phyloP scores from a whole-genome alignment of 2,113 vertebrate species.

The Thalassarche chlororhynchos region DNA sequence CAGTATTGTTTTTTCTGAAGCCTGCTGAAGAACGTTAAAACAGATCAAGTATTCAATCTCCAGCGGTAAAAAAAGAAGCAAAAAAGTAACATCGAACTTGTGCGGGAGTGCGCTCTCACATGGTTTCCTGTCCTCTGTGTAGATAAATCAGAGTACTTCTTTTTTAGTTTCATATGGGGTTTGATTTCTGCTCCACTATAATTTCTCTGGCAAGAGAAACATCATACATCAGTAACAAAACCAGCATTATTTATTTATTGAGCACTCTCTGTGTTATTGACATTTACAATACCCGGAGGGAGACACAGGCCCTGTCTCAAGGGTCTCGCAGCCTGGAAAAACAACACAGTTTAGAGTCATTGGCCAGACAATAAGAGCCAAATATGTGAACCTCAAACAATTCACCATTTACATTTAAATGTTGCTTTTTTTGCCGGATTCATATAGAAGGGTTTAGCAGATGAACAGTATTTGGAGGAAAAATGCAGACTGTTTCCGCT shows the following conservation, averaged over 20 bases:
- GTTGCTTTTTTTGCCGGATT: neutral
- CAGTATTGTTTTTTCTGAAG: neutral
- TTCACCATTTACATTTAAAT: neutral
- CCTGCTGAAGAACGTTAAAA: neutral
- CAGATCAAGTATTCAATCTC: neutral
- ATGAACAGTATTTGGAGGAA: neutral
- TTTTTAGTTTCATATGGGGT: neutral
- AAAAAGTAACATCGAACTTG: neutral
- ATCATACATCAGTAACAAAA: neutral
- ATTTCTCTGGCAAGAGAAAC: slow-evolving; percentile 6
- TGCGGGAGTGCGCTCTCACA: neutral
- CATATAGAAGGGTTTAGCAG: neutral
- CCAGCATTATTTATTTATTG: slow-evolving; percentile 39
- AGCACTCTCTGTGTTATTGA: neutral
- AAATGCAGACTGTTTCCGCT: neutral
- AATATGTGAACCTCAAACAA: neutral
- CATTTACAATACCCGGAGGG: neutral
- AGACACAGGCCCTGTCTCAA: neutral
- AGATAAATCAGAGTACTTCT: neutral
- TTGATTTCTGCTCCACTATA: slow-evolving; percentile 19
- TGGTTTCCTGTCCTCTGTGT: neutral
- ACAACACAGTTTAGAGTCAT: neutral
- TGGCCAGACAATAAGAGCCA: neutral
- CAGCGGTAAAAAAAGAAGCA: neutral
- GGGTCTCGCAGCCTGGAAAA: neutral